phyloP scores from a whole-genome alignment of 2,888 invertebrate species.

The Apotomis betuletana region DNA sequence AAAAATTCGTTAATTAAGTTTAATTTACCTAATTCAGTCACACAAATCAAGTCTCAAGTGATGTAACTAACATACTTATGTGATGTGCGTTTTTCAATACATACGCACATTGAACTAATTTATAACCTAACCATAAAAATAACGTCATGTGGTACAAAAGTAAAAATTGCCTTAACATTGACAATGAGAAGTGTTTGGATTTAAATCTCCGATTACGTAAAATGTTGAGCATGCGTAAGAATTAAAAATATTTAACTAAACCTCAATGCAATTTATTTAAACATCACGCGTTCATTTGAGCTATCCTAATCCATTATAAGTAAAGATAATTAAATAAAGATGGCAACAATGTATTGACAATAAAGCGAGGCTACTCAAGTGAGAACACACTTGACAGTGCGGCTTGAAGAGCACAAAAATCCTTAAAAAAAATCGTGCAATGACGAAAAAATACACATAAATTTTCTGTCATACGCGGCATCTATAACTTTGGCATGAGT shows the following conservation, averaged over 20 bases:
- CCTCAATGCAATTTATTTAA: neutral
- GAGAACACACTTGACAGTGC: neutral
- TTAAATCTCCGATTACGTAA: neutral
- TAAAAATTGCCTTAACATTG: slow-evolving; percentile 40
- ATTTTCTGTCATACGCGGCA: neutral
- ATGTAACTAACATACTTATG: slow-evolving; percentile 18
- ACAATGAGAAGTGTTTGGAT: slow-evolving; percentile 46
- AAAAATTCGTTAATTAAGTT: slow-evolving; percentile 57
- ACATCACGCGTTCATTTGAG: neutral
- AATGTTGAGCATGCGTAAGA: slow-evolving; percentile 10
- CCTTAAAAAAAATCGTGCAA: too few relatives aligned
- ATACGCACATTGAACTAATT: slow-evolving; percentile 52
- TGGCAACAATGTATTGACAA: slow-evolving; percentile 11
- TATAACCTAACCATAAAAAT: slow-evolving; percentile 44
- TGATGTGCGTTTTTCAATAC: slow-evolving; percentile 43
- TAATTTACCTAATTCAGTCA: slow-evolving; percentile 78
- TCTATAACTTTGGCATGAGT: slow-evolving; percentile 35
- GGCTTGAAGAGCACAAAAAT: too few relatives aligned
- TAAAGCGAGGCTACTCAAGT: neutral
- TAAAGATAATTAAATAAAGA: slow-evolving; percentile 1
- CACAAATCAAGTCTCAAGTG: slow-evolving; percentile 52
- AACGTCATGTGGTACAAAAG: slow-evolving; percentile 47
- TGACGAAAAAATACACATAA: too few relatives aligned
- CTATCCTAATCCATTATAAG: slow-evolving; percentile 9
- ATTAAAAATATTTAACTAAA: neutral